These are phyloP conservation scores for Ischnura elegans DNA, from an alignment of 2,888 invertebrate genomes.

Conservation along the genomic window DNA sequence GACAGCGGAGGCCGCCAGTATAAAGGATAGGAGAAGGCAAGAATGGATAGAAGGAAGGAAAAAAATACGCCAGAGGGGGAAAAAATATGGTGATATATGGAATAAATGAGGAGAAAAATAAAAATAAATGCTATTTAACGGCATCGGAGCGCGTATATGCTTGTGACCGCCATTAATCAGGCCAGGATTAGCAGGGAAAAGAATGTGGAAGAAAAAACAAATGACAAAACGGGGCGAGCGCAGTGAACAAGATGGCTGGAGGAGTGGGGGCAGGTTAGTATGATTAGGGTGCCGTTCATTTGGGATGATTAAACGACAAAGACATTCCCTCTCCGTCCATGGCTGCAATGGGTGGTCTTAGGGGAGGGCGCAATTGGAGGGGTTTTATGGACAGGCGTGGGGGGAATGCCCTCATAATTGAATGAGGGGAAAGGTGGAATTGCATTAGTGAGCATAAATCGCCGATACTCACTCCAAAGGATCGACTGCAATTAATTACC, in stretches of 20 bases:
- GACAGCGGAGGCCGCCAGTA: too few species aligned
- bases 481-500: too few species aligned
- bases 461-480: too few species aligned
- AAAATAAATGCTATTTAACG: not conserved
- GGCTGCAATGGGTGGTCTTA: not conserved
- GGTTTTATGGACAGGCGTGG: not conserved
- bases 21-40: too few species aligned
- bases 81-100: not conserved
- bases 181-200: not conserved
- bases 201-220: not conserved
- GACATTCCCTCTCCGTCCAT: not conserved
- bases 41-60: not conserved
- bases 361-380: not conserved
- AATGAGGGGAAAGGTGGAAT: too few species aligned
- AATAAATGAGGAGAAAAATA: not conserved
- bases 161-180: not conserved
- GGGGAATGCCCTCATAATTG: slow-evolving; percentile 19
- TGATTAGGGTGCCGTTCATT: slow-evolving; percentile 39
- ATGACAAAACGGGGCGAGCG: not conserved
- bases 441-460: too few species aligned
- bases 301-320: slow-evolving; percentile 42
- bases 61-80: not conserved
- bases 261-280: not conserved
- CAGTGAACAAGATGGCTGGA: not conserved
- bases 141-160: not conserved